Evolutionary conservation across 1,140 invertebrate species (phyloP).

Genomic region (Rhyacophila brunnea): DNA sequence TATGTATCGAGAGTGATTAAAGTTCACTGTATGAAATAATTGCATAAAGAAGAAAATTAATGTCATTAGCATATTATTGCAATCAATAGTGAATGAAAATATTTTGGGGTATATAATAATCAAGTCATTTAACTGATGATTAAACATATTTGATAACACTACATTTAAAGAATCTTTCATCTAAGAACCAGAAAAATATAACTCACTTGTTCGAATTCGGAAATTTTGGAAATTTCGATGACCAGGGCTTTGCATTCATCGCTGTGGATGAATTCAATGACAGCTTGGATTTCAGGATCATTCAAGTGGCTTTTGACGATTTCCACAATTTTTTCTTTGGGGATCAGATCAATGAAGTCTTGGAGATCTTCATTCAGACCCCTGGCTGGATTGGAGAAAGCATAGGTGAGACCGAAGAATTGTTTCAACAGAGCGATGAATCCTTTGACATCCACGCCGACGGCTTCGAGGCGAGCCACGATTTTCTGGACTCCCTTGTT

Average conservation of each 20-base stretch:
- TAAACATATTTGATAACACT: background rate
- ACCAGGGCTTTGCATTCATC: conserved; percentile 1
- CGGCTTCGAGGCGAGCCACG: background rate
- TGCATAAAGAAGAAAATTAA: too few species aligned
- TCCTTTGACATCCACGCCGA: conserved; percentile 8
- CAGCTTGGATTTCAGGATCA: conserved; percentile 5
- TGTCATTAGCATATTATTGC: too few species aligned
- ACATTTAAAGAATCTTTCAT: background rate
- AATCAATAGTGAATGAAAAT: background rate
- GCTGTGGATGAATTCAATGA: conserved; percentile 7
- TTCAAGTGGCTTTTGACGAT: background rate
- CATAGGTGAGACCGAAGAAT: conserved; percentile 10
- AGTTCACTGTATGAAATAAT: too few species aligned
- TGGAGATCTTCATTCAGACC: conserved; percentile 3
- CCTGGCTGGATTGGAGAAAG: background rate
- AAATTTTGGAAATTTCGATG: background rate
- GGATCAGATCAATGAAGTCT: conserved; percentile 8
- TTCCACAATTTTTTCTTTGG: background rate
- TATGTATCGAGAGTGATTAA: too few species aligned
- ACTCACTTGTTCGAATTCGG: background rate
- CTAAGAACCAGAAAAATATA: background rate
- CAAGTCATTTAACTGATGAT: background rate
- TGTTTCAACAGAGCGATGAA: background rate
- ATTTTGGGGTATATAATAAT: background rate
- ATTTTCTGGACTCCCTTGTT: background rate